Evolutionary conservation across 2,888 invertebrate genomes (phyloP).

Genomic region (Criorhina ranunculi): DNA sequence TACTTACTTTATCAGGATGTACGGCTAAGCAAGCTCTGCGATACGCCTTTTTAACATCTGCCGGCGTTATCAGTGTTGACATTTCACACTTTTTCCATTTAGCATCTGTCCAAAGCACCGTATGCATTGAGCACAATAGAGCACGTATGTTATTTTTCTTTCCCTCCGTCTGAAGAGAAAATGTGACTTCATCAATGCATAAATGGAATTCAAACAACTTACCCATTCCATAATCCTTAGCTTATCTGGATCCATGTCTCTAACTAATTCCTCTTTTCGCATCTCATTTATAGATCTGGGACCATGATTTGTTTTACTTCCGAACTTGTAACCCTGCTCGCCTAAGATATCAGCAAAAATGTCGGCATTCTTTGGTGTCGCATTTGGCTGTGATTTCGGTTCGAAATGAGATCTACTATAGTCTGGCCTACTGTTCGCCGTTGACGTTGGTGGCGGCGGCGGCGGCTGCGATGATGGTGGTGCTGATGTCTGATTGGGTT

Average conservation of each 20-base stretch:
- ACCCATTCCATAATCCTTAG: constrained; percentile 93
- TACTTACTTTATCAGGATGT: constrained; percentile 97
- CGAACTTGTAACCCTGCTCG: constrained; percentile 94
- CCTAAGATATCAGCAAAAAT: constrained; percentile 96
- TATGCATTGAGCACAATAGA: constrained; percentile 96
- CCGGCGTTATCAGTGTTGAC: constrained; percentile 95
- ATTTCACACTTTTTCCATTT: constrained; percentile 97
- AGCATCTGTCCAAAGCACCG: constrained; percentile 96
- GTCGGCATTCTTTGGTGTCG: constrained; percentile 85
- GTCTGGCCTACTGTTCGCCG: constrained; percentile 83
- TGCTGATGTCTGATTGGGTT: constrained; percentile 56
- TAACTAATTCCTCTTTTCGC: constrained; percentile 93
- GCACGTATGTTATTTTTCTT: constrained; percentile 98
- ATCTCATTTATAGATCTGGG: constrained; percentile 96
- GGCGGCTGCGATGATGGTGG: constrained; percentile 51
- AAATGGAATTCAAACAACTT: constrained; percentile 78
- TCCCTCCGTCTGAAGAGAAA: constrained; percentile 91
- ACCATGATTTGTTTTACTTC: constrained; percentile 89
- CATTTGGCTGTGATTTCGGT: constrained; percentile 78
- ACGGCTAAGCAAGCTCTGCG: constrained; percentile 97
- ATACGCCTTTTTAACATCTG: constrained; percentile 98
- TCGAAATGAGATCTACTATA: constrained; percentile 91
- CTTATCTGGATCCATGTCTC: constrained; percentile 96
- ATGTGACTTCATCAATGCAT: background rate
- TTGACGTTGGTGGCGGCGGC: constrained; percentile 39